Base-by-base conservation (phyloP, 2,888 invertebrate species). In the Cylindroiulus punctatus region DNA sequence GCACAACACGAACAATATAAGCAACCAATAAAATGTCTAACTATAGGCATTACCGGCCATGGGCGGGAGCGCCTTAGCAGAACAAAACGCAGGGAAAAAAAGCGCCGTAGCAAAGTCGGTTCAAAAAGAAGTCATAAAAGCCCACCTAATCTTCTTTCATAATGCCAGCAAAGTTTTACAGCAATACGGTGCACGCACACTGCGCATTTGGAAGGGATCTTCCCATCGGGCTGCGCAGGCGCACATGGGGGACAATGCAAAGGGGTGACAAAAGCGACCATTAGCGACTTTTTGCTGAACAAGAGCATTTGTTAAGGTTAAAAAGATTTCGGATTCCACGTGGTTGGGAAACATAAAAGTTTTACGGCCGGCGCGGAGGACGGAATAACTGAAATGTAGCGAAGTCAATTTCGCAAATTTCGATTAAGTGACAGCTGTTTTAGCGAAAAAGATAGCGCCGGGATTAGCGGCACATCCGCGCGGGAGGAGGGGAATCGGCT, bases 161-260 rank as follows among this genome's bases (percentile, higher is more conserved):
- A 76, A 76, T 76, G 76, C 76, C 76, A 76, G 76, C 76, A 76
- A 76, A 76, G 76, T 76, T 76, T 76, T 76, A 76, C 76, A 76
- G 76, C 76, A 76, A 65, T 65, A 65, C 22, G 65, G 22, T 65
- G 65, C 65, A 65, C 65, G 26, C 76, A 76, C 76, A 76, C 76
- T 76, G 76, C 76, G 76, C 76, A 76, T 76, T 76, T 76, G 30
- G 26, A 76, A 76, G 30, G 76, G 30, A 76, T 76, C 76, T 76
- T 30, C 76, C 30, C 30, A 30, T 76, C 76, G 12, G 30, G 30
- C 3, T 76, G 76, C 76, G 76, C 76, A 26, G 22, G 57, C 76
- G 30, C 76, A 10, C 65, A 2, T 22, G 10, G 65, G 12, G 22
- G 65, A 65, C 65, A 65, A 26, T 26, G 52, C 44, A 5, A 44